These are phyloP conservation scores for Chrysolina oricalcia DNA, from an alignment of 2,888 invertebrate genomes.

Conservation along the genomic window DNA sequence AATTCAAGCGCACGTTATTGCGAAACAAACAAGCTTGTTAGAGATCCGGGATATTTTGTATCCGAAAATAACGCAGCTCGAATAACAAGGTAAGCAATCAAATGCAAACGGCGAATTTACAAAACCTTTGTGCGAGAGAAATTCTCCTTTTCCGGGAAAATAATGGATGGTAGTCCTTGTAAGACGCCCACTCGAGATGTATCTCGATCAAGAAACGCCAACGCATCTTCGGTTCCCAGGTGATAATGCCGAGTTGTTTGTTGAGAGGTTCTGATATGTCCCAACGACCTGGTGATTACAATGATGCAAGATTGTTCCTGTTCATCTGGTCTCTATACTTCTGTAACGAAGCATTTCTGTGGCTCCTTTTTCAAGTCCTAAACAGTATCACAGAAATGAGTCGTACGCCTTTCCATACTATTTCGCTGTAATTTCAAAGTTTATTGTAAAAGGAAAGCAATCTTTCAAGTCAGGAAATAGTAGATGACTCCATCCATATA, in stretches of 20 bases:
- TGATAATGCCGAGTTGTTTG: background rate
- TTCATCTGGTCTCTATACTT: too few relatives aligned
- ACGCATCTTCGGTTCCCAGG: background rate
- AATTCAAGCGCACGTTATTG: slow-evolving; percentile 37
- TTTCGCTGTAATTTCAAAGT: too few relatives aligned
- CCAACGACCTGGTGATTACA: too few relatives aligned
- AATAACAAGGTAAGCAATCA: slow-evolving; percentile 34
- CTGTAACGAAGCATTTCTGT: too few relatives aligned
- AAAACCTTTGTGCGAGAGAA: background rate
- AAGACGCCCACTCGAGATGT: slow-evolving; percentile 17
- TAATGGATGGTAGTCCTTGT: background rate
- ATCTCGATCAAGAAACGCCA: background rate
- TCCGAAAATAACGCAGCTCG: slow-evolving; percentile 35
- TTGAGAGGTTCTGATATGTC: background rate
- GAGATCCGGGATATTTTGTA: slow-evolving; percentile 30
- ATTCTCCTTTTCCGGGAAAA: background rate
- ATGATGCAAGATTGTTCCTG: too few relatives aligned
- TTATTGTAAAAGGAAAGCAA: too few relatives aligned
- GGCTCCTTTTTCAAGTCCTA: too few relatives aligned
- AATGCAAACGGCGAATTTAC: background rate
- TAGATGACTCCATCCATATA: too few relatives aligned
- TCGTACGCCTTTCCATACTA: too few relatives aligned
- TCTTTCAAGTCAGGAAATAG: too few relatives aligned
- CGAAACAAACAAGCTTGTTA: slow-evolving; percentile 43
- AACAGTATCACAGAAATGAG: too few relatives aligned